Conservation (phyloP, 2,113 vertebrate genomes). For the Saguinus imperator region DNA sequence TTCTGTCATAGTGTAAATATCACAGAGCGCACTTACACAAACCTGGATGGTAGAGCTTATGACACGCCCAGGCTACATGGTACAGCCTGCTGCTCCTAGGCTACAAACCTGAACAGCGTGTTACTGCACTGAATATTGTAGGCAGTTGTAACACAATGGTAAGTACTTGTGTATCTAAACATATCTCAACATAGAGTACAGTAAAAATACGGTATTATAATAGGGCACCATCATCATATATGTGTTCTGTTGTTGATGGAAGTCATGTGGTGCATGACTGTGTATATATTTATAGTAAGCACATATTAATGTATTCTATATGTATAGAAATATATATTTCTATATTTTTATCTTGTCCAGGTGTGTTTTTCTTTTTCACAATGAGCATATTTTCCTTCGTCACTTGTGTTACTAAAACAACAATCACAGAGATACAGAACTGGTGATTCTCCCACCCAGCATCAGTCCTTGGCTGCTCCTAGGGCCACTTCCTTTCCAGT, state of each 20-base stretch:
- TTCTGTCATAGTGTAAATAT: not conserved
- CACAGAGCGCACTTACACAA: not conserved
- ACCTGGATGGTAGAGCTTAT: not conserved
- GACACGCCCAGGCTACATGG: not conserved
- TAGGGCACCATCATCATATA: not conserved
- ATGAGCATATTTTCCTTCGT: not conserved
- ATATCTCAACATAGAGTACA: not conserved
- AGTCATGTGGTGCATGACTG: not conserved
- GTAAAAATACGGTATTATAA: not conserved
- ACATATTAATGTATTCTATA: not conserved
- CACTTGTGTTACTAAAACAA: not conserved
- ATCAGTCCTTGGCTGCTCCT: not conserved
- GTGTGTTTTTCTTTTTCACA: not conserved
- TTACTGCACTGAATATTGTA: not conserved
- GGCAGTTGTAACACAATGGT: not conserved
- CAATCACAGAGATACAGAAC: not conserved
- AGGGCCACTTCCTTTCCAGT: not conserved
- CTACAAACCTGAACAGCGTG: not conserved
- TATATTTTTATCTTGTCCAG: not conserved
- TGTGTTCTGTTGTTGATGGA: not conserved
- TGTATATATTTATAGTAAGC: not conserved
- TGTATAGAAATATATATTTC: not conserved
- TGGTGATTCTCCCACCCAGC: not conserved
- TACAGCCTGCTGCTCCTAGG: not conserved
- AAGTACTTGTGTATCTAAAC: not conserved